Conservation (phyloP, 2,888 invertebrate genomes). For the Lasioglossum marginatum region DNA sequence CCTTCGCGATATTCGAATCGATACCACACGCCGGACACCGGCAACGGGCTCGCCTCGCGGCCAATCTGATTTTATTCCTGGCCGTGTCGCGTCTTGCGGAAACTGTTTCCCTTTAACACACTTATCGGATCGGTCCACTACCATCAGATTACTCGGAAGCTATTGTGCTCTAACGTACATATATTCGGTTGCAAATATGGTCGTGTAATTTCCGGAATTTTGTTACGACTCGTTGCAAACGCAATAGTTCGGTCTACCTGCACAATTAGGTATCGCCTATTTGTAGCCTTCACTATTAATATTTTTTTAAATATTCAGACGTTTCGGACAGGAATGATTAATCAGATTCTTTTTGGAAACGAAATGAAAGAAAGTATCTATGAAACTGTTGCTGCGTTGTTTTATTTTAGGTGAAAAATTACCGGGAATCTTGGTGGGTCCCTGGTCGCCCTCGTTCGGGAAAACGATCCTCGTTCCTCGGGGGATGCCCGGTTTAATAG, state of each 20-base stretch:
- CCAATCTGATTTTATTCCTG: conserved; percentile 9
- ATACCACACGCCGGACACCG: conserved; percentile 28
- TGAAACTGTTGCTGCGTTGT: neutral
- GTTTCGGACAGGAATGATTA: neutral
- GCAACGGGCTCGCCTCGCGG: neutral
- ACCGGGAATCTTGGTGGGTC: conserved; percentile 89
- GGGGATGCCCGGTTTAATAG: conserved; percentile 91
- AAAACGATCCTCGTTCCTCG: conserved; percentile 90
- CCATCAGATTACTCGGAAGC: neutral
- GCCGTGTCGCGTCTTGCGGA: neutral
- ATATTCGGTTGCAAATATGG: neutral
- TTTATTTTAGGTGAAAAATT: conserved; percentile 24
- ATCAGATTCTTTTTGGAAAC: neutral
- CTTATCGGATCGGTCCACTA: neutral
- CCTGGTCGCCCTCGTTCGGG: conserved; percentile 92
- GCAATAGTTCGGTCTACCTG: neutral
- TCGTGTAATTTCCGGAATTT: neutral
- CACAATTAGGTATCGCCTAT: neutral
- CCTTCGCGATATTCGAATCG: conserved; percentile 43
- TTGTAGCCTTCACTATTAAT: neutral
- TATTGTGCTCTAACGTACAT: neutral
- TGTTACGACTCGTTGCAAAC: neutral
- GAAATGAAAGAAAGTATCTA: neutral
- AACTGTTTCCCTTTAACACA: neutral
- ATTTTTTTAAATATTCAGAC: neutral